A percentile compares a stretch with the other conserved stretches of the same genome.
These are phyloP conservation scores for Recurvirostra avosetta DNA, from an alignment of 2,113 vertebrate genomes.

Conservation along the genomic window DNA sequence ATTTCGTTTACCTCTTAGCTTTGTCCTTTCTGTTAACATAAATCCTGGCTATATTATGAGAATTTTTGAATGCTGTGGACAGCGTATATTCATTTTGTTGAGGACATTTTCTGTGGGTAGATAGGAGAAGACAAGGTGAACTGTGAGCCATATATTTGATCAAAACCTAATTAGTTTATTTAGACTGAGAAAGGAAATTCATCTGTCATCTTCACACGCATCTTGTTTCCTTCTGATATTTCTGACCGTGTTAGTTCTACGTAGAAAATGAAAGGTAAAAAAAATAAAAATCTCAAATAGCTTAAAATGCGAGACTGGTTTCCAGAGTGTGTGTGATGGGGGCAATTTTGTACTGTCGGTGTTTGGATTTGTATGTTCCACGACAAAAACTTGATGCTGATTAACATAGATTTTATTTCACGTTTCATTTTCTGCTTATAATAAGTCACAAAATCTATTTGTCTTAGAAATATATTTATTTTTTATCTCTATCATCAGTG, in stretches of 20 bases:
- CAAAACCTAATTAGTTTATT: not conserved
- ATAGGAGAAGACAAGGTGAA: not conserved
- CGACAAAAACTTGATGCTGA: not conserved
- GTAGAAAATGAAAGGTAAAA: not conserved
- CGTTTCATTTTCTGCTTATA: not conserved
- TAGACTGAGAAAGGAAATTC: not conserved
- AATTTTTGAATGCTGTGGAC: not conserved
- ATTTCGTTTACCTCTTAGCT: not conserved
- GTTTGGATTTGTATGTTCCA: not conserved
- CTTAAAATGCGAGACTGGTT: not conserved
- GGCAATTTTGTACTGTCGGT: not conserved
- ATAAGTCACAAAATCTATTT: not conserved
- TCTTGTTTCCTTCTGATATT: not conserved
- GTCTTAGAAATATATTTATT: not conserved
- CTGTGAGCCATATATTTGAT: not conserved
- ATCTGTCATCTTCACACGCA: not conserved
- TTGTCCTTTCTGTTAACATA: not conserved
- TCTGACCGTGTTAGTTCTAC: not conserved
- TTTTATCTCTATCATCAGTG: not conserved
- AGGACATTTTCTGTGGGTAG: not conserved
- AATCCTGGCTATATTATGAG: not conserved
- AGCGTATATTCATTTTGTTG: not conserved
- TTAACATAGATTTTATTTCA: not conserved
- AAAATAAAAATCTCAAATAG: not conserved
- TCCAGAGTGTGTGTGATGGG: accelerated